Base-by-base conservation (phyloP, 2,797 vertebrate genomes). In the Sebastes diploproa region DNA sequence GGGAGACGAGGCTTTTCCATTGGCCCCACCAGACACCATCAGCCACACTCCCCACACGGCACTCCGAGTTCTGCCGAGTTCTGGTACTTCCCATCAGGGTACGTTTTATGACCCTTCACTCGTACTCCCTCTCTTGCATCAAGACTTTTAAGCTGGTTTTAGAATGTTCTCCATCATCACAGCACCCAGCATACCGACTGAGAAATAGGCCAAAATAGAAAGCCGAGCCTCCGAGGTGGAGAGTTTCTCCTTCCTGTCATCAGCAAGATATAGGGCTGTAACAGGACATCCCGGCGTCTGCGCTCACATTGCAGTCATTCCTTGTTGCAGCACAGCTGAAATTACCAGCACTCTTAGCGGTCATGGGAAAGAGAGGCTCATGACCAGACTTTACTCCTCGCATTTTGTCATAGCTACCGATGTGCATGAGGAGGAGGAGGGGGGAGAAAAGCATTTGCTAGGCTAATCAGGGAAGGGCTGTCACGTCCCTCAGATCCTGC, bases 281-380 rank as follows among this genome's bases (percentile, higher is more conserved):
- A 81, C 85, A 83, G 93, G 89, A 93, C 90, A 59, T 88, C 88
- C 82, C 83, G 69, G 91, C 81, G 86, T 94, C 91, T 84, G 75
- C 54, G 16, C 81, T 72, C 87, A 77, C 90, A 93, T 94, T 86
- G 81, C 88, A 86, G 75, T 91, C 91, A 91, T 92, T 94, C 87
- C 86, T 88, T 69, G 70, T 82, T 84, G 82, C 90, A 73, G 91
- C 92, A 82, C 87, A 89, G 90, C 87, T 89, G 93, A 93, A 93
- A 91, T 92, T 86, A 88, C 88, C 89, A 82, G 84, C 87, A 32
- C 75, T 84, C 68, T 83, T 46, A 74, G 85, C 25, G 77, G 91
- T 93, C 92, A 93, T 90, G 93, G 88, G 87, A 92, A 91, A 81
- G 68, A 80, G 85, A 88, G 72, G 86, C 91, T 91, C 89, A 91